phyloP scores from a whole-genome alignment of 2,797 vertebrate species.

The Thripadectes ignobilis region DNA sequence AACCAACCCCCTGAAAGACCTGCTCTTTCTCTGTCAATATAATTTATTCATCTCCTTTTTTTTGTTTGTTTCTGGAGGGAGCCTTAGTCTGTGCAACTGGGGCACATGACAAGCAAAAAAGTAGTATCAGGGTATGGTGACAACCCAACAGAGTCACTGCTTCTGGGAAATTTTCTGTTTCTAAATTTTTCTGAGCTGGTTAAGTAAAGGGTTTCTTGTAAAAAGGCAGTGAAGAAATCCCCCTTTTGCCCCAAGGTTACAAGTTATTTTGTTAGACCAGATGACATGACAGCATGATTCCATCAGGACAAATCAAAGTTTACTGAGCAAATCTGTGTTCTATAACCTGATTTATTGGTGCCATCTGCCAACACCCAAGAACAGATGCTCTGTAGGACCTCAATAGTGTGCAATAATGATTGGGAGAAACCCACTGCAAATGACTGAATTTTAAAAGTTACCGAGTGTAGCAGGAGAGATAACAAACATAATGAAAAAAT shows the following conservation, averaged over 20 bases:
- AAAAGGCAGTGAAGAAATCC: neutral
- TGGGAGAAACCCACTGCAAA: slow-evolving; percentile 26
- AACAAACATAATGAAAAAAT: neutral
- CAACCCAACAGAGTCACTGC: neutral
- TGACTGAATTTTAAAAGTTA: slow-evolving; percentile 24
- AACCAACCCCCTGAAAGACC: neutral
- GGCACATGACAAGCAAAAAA: neutral
- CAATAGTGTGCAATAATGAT: slow-evolving; percentile 29
- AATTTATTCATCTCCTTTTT: neutral
- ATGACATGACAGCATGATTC: slow-evolving; percentile 51
- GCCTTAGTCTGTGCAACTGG: neutral
- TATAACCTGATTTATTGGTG: slow-evolving; percentile 62
- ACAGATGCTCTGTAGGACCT: slow-evolving; percentile 56
- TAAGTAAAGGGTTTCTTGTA: neutral
- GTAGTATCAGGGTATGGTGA: neutral
- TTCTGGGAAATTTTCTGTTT: neutral
- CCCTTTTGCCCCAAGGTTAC: slow-evolving; percentile 3
- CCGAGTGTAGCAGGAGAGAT: neutral
- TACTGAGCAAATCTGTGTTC: slow-evolving; percentile 56
- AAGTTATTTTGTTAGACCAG: slow-evolving; percentile 33
- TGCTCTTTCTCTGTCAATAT: neutral
- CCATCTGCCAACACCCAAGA: slow-evolving; percentile 63
- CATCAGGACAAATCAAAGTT: slow-evolving; percentile 65
- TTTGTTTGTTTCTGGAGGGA: neutral
- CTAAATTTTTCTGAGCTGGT: neutral